A percentile compares a stretch with the other conserved stretches of the same genome.
These are phyloP conservation scores for Aphyosemion australe DNA, from an alignment of 2,113 vertebrate genomes.

Conservation along the genomic window DNA sequence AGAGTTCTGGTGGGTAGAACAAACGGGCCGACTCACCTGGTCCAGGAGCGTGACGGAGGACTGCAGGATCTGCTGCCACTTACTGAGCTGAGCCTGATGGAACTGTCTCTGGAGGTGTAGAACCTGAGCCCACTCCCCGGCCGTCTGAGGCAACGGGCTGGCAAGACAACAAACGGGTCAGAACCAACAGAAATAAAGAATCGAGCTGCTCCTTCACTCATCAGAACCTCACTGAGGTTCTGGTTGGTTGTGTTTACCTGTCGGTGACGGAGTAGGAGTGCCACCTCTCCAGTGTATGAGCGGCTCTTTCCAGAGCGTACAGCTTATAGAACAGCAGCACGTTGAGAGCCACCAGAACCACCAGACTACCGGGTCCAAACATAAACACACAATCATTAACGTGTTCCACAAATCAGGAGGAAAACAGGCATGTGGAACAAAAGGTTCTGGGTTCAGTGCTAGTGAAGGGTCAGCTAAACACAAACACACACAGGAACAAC, in stretches of 20 bases:
- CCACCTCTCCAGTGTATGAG: slow-evolving; percentile 90
- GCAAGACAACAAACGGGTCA: background rate
- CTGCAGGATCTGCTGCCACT: slow-evolving; percentile 89
- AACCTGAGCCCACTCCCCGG: slow-evolving; percentile 88
- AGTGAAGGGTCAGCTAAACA: background rate
- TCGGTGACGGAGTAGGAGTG: slow-evolving; percentile 86
- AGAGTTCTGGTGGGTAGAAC: background rate
- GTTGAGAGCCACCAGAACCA: slow-evolving; percentile 88
- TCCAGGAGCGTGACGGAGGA: slow-evolving; percentile 88
- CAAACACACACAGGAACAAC: background rate
- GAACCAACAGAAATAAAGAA: background rate
- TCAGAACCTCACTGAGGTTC: background rate
- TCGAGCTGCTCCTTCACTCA: too few species aligned
- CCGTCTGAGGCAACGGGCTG: slow-evolving; percentile 87
- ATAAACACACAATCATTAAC: background rate
- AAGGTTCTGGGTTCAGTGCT: background rate
- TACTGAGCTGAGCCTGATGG: slow-evolving; percentile 86
- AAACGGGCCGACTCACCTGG: slow-evolving; percentile 75
- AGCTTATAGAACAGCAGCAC: slow-evolving; percentile 91
- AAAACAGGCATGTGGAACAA: background rate
- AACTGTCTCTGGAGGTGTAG: slow-evolving; percentile 89
- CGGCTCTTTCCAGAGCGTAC: slow-evolving; percentile 88
- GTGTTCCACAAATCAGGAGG: background rate
- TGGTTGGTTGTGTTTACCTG: slow-evolving; percentile 79
- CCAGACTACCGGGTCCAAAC: slow-evolving; percentile 73